Conservation (phyloP, 2,113 vertebrate genomes). For the Sylvietta virens region DNA sequence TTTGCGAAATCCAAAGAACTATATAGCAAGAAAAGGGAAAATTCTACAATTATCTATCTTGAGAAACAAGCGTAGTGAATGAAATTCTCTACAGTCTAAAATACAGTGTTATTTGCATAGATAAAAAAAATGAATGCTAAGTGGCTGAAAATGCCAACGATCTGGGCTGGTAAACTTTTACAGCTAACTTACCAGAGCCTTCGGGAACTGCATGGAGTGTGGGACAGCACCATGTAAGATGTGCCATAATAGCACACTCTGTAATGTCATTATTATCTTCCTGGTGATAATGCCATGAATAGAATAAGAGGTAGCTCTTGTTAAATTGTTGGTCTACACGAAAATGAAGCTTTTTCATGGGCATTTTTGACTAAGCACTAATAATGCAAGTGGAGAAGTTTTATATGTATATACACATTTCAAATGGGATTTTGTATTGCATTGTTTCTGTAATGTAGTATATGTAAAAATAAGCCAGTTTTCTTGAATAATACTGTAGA, state of each 20-base stretch:
- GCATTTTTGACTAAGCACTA: not conserved
- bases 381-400: not conserved
- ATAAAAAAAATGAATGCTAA: not conserved
- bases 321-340: not conserved
- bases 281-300: not conserved
- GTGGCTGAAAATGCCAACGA: not conserved
- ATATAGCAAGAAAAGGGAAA: not conserved
- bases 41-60: not conserved
- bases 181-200: not conserved
- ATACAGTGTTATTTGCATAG: not conserved
- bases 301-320: not conserved
- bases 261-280: not conserved
- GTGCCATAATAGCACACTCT: not conserved
- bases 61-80: not conserved
- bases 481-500: not conserved
- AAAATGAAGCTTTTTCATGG: not conserved
- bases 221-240: not conserved
- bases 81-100: not conserved
- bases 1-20: not conserved
- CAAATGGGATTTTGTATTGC: not conserved
- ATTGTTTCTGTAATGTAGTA: not conserved
- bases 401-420: not conserved
- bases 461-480: not conserved
- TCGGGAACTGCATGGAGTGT: not conserved
- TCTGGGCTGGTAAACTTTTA: not conserved